Conservation (phyloP, 92 coral and sea anemone genomes). For the Parazoanthus swiftii region DNA sequence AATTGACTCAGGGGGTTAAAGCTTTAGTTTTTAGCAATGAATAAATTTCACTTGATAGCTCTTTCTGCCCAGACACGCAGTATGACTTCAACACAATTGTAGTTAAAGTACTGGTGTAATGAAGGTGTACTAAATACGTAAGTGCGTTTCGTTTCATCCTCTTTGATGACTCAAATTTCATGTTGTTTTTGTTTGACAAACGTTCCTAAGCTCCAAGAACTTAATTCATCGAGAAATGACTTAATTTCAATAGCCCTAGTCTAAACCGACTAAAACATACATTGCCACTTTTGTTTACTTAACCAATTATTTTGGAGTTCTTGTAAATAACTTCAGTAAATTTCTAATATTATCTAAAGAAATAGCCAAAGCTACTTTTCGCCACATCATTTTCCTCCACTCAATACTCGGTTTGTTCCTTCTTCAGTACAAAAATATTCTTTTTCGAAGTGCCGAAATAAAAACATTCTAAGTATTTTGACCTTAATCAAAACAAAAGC, state of each 20-base stretch:
- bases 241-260: background rate
- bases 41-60: background rate
- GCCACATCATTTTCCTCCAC: background rate
- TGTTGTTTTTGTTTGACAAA: background rate
- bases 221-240: background rate
- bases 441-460: background rate
- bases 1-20: no score
- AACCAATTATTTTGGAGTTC: background rate
- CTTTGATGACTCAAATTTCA: background rate
- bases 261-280: background rate
- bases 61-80: background rate
- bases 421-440: no score
- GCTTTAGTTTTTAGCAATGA: background rate
- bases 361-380: background rate
- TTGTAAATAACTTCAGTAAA: background rate
- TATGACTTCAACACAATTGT: background rate
- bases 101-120: no score
- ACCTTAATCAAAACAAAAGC: constrained; percentile 19
- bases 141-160: no score
- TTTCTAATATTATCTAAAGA: background rate
- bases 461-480: background rate
- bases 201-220: background rate
- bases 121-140: background rate
- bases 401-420: background rate
- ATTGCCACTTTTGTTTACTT: background rate